Evolutionary conservation across 2,797 vertebrate species (phyloP).

Genomic region (Oreochromis mossambicus): DNA sequence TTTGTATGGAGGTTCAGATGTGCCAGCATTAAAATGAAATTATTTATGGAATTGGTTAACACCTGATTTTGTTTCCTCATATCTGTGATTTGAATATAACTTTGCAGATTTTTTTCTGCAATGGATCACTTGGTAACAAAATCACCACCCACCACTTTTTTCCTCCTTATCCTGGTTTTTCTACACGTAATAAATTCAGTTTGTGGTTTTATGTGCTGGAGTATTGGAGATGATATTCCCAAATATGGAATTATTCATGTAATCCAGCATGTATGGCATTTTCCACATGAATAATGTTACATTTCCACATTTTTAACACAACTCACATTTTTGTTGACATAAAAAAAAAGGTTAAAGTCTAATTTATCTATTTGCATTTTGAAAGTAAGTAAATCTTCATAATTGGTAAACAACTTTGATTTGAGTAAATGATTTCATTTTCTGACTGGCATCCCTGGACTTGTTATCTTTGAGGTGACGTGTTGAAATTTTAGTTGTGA

Average conservation of each 20-base stretch:
- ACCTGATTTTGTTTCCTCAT: background rate
- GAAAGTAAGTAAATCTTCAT: accelerated
- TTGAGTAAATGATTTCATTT: background rate
- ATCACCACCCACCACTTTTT: accelerated
- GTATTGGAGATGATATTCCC: background rate
- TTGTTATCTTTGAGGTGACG: background rate
- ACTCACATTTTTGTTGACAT: background rate
- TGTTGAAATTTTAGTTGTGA: background rate
- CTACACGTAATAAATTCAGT: accelerated
- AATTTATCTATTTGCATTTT: background rate
- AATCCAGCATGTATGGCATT: background rate
- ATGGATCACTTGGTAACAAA: background rate
- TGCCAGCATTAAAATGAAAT: background rate
- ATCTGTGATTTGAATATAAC: background rate
- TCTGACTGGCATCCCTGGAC: background rate
- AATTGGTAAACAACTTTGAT: background rate
- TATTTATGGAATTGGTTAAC: background rate
- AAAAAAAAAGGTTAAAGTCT: background rate
- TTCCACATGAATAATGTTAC: background rate
- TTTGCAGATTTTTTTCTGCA: background rate
- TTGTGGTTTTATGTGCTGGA: background rate
- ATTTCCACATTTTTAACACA: background rate
- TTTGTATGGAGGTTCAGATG: background rate
- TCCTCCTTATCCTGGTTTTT: accelerated
- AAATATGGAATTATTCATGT: background rate